Percentiles rank a stretch among this genome's conserved stretches.
These are phyloP conservation scores for Orientallactaga bullata DNA, from an alignment of 2,113 vertebrate species.

Conservation along the genomic window DNA sequence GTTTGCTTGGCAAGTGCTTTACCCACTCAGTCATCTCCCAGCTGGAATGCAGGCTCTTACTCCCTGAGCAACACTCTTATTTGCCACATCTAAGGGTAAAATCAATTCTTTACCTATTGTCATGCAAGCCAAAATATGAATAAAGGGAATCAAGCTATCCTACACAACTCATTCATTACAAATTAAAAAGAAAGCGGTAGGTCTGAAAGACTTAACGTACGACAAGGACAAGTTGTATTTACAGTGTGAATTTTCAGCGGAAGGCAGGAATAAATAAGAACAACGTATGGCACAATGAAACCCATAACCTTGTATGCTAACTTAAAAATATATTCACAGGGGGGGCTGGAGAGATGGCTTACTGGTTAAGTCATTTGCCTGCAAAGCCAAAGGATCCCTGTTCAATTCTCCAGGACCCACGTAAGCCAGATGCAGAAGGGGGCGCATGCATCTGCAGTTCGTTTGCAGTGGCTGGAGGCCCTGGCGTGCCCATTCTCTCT, in stretches of 20 bases:
- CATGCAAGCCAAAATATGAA: constrained; percentile 46
- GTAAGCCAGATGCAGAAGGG: background rate
- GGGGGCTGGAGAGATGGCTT: background rate
- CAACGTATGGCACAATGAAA: too few relatives aligned
- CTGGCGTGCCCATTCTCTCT: too few relatives aligned
- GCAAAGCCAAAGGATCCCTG: background rate
- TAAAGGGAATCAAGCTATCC: constrained; percentile 7
- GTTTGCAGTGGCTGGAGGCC: too few relatives aligned
- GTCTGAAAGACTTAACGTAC: constrained; percentile 17
- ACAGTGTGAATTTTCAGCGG: background rate
- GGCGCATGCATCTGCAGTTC: background rate
- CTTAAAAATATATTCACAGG: background rate
- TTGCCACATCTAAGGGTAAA: background rate
- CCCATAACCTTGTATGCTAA: too few relatives aligned
- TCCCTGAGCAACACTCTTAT: background rate
- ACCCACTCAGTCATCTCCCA: too few relatives aligned
- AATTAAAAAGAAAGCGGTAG: constrained; percentile 40
- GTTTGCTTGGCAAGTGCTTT: too few relatives aligned
- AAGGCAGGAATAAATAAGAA: background rate
- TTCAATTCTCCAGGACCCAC: background rate
- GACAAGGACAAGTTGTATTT: constrained; percentile 36
- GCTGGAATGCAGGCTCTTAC: background rate
- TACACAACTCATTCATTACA: background rate
- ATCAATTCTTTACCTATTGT: background rate
- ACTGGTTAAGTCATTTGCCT: background rate